A percentile compares a stretch with the other conserved stretches of the same genome.
Evolutionary conservation across 1,140 invertebrate genomes (phyloP).

Genomic region (Sesamia nonagrioides): DNA sequence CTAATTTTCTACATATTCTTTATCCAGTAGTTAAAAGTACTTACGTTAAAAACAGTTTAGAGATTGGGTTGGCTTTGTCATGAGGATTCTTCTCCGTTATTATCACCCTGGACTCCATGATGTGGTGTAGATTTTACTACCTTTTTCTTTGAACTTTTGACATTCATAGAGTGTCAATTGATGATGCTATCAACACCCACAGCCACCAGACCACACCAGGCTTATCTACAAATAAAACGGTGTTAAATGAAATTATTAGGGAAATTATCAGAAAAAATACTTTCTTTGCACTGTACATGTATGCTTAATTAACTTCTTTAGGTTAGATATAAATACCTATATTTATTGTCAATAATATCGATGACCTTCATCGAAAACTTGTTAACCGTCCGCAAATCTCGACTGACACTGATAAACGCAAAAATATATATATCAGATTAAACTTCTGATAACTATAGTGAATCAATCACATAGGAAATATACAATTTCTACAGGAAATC

Average conservation of each 20-base stretch:
- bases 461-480: too few species aligned
- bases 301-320: too few species aligned
- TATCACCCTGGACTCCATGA: constrained; percentile 81
- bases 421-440: too few species aligned
- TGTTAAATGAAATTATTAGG: too few species aligned
- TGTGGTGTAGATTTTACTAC: constrained; percentile 7
- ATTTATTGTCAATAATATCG: neutral
- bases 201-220: neutral
- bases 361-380: neutral
- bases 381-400: neutral
- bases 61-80: constrained; percentile 74
- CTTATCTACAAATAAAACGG: neutral
- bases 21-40: constrained; percentile 46
- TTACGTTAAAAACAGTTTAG: constrained; percentile 81
- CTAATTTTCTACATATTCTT: too few species aligned
- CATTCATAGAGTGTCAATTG: neutral
- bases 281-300: too few species aligned
- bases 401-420: too few species aligned
- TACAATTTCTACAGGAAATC: too few species aligned
- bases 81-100: constrained; percentile 79
- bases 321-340: too few species aligned
- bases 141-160: neutral
- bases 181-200: neutral
- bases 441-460: too few species aligned
- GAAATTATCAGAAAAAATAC: too few species aligned